A percentile compares a stretch with the other conserved stretches of the same genome.
These are phyloP conservation scores for Bubalus kerabau DNA, from an alignment of 2,113 vertebrate genomes.

Conservation along the genomic window DNA sequence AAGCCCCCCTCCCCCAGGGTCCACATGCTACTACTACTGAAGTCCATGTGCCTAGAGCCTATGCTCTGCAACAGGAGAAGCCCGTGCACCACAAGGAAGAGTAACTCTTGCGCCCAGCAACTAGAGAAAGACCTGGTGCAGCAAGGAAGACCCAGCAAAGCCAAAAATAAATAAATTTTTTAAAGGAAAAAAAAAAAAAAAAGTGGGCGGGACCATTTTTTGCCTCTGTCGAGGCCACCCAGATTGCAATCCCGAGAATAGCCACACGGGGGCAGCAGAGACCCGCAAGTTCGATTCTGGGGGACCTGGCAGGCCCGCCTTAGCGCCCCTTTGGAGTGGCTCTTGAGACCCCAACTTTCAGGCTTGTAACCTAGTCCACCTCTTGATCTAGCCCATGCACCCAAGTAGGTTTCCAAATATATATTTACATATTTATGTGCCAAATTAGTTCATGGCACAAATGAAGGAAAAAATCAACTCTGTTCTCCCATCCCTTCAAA, in stretches of 20 bases:
- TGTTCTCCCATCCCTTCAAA: background rate
- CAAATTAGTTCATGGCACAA: background rate
- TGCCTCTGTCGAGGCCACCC: background rate
- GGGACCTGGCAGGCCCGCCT: accelerated
- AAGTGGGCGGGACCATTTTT: background rate
- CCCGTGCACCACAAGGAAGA: background rate
- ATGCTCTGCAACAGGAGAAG: background rate
- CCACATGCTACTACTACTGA: background rate
- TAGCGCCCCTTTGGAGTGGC: accelerated
- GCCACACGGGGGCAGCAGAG: slow-evolving; percentile 35
- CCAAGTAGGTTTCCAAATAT: background rate
- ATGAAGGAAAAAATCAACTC: background rate
- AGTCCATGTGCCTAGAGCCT: background rate
- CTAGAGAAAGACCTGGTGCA: background rate
- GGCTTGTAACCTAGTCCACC: background rate
- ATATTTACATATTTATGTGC: background rate
- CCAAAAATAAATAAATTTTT: background rate
- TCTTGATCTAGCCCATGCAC: background rate
- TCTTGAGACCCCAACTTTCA: background rate
- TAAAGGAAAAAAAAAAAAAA: background rate
- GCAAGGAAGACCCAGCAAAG: background rate
- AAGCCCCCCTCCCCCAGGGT: background rate
- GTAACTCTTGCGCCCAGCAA: background rate
- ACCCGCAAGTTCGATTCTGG: background rate
- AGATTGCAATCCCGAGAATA: background rate